These are phyloP conservation scores for Ceratotherium simum DNA, from an alignment of 2,113 vertebrate species.

Conservation along the genomic window DNA sequence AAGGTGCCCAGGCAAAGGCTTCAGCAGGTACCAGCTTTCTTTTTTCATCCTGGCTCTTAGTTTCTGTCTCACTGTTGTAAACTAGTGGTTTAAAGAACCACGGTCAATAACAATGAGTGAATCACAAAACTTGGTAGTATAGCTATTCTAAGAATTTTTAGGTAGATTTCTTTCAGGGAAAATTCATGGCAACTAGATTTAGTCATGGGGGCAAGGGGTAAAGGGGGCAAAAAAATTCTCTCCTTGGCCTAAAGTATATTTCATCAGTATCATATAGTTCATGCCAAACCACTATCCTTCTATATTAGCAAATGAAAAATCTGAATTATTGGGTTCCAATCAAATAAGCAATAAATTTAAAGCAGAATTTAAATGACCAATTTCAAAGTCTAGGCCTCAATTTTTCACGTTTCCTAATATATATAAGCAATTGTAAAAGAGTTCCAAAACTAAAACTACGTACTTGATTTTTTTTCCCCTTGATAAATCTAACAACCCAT, in stretches of 20 bases:
- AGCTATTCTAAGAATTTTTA: slow-evolving; percentile 38
- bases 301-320: not conserved
- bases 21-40: not conserved
- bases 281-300: slow-evolving; percentile 2
- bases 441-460: slow-evolving; percentile 18
- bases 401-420: not conserved
- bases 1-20: not conserved
- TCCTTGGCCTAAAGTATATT: not conserved
- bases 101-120: slow-evolving; percentile 13
- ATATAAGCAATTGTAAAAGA: not conserved
- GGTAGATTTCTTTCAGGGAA: slow-evolving; percentile 1
- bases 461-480: not conserved
- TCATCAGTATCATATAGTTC: slow-evolving; percentile 15
- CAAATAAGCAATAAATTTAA: slow-evolving; percentile 30
- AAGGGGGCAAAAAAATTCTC: not conserved
- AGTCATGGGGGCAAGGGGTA: not conserved
- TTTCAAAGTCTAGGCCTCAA: not conserved
- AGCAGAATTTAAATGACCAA: not conserved
- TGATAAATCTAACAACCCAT: not conserved
- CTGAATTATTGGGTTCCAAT: not conserved
- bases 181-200: not conserved
- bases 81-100: slow-evolving; percentile 11
- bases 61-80: not conserved
- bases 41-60: not conserved
- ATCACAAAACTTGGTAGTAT: not conserved